Conservation (phyloP, 2,797 vertebrate genomes). For the Aldrovandia affinis region DNA sequence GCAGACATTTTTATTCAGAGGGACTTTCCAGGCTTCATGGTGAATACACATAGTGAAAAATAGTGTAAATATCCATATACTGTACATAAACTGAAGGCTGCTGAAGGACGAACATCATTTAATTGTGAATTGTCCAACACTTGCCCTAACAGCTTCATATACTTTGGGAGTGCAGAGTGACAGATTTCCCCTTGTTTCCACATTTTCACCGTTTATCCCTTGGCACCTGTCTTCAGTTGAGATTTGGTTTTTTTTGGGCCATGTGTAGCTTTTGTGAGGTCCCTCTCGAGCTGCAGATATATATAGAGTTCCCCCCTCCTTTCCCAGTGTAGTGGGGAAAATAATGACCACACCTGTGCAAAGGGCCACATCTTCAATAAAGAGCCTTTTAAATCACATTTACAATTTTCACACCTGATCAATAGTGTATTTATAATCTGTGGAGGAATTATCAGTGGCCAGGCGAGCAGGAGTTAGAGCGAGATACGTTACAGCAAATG, state of each 20-base stretch:
- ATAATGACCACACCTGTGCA: slow-evolving; percentile 38
- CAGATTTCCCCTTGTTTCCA: background rate
- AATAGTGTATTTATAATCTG: slow-evolving; percentile 62
- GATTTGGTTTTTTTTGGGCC: slow-evolving; percentile 44
- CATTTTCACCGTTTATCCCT: background rate
- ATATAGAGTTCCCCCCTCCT: too few species aligned
- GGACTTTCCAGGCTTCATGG: background rate
- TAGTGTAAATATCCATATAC: background rate
- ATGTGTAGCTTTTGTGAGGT: slow-evolving; percentile 35
- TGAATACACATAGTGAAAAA: background rate
- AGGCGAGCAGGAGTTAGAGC: slow-evolving; percentile 45
- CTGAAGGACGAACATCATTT: background rate
- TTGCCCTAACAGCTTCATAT: background rate
- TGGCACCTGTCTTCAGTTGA: slow-evolving; percentile 11
- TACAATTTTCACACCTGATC: slow-evolving; percentile 64
- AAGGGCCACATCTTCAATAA: slow-evolving; percentile 62
- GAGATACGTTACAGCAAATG: slow-evolving; percentile 37
- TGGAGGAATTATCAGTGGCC: slow-evolving; percentile 55
- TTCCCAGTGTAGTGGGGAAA: too few species aligned
- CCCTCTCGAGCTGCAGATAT: slow-evolving; percentile 40
- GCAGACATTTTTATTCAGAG: background rate
- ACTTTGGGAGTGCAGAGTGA: background rate
- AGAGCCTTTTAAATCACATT: slow-evolving; percentile 67
- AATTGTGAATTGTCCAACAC: background rate
- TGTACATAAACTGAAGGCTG: background rate